A percentile compares a stretch with the other conserved stretches of the same genome.
Conservation (phyloP, 2,888 invertebrate genomes). For the Oxyscelio sp. region DNA sequence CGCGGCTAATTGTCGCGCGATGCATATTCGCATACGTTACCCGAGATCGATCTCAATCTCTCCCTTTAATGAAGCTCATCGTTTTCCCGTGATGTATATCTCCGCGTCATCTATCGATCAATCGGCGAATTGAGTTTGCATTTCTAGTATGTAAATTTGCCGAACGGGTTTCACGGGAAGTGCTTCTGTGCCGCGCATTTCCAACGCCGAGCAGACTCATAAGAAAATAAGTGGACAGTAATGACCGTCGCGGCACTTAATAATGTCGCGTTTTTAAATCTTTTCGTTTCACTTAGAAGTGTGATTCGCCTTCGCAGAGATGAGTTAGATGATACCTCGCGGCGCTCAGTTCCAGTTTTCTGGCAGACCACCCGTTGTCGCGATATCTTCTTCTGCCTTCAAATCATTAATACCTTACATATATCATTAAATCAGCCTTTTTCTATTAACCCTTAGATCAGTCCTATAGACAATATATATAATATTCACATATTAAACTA, state of each 20-base stretch:
- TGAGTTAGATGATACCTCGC: slow-evolving; percentile 36
- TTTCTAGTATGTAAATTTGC: slow-evolving; percentile 82
- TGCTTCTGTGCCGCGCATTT: slow-evolving; percentile 18
- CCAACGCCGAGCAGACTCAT: slow-evolving; percentile 14
- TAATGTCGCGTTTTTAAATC: slow-evolving; percentile 78
- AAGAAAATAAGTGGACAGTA: slow-evolving; percentile 72
- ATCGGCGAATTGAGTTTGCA: slow-evolving; percentile 79
- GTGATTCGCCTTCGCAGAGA: background rate
- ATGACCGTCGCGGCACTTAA: slow-evolving; percentile 79
- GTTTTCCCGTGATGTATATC: slow-evolving; percentile 36
- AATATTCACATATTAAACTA: no score
- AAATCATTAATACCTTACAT: slow-evolving; percentile 53
- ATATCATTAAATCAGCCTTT: no score
- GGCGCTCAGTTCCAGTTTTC: slow-evolving; percentile 32
- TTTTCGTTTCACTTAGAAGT: slow-evolving; percentile 69
- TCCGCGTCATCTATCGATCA: slow-evolving; percentile 70
- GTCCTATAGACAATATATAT: no score
- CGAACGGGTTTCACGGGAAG: slow-evolving; percentile 65
- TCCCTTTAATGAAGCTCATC: slow-evolving; percentile 28
- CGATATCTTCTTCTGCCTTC: slow-evolving; percentile 57
- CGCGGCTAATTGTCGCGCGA: slow-evolving; percentile 54
- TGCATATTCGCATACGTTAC: slow-evolving; percentile 57
- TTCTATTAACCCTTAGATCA: no score
- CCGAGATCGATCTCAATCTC: slow-evolving; percentile 50
- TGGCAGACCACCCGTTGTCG: slow-evolving; percentile 61